Conservation (phyloP, 2,888 invertebrate species). For the Ochropacha duplaris region DNA sequence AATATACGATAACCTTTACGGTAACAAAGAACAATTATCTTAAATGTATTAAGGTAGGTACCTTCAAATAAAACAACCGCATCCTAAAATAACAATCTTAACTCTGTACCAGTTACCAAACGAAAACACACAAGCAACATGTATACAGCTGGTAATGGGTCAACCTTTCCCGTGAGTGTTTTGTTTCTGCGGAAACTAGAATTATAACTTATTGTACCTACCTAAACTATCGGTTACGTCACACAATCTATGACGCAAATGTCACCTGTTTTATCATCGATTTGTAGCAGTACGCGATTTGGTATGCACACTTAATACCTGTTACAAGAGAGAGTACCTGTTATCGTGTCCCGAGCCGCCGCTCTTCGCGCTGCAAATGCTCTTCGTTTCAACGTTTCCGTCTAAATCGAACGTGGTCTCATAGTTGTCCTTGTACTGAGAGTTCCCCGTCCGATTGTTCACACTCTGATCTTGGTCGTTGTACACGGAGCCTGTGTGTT, state of each 20-base stretch:
- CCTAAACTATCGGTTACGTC: background rate
- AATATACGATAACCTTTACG: background rate
- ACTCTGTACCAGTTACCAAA: background rate
- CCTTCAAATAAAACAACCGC: background rate
- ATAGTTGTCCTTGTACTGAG: conserved; percentile 87
- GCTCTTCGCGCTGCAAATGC: conserved; percentile 91
- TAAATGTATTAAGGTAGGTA: background rate
- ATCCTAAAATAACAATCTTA: background rate
- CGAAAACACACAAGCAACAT: conserved; percentile 7
- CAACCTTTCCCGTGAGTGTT: background rate
- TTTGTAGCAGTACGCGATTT: background rate
- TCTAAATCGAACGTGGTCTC: conserved; percentile 95
- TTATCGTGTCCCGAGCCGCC: conserved; percentile 90
- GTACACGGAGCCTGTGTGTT: conserved; percentile 63
- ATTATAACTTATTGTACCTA: background rate
- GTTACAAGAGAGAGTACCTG: conserved; percentile 82
- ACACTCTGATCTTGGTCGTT: conserved; percentile 63
- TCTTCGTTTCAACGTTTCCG: conserved; percentile 95
- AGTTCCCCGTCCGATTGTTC: conserved; percentile 56
- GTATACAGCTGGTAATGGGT: conserved; percentile 1
- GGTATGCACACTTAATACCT: conserved; percentile 19
- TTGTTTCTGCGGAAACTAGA: background rate
- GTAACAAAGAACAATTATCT: background rate
- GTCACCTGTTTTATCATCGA: background rate
- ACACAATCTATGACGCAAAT: background rate